Percentiles rank a stretch among this genome's conserved stretches.
Conservation (phyloP, 2,113 vertebrate species). For the Perca flavescens region DNA sequence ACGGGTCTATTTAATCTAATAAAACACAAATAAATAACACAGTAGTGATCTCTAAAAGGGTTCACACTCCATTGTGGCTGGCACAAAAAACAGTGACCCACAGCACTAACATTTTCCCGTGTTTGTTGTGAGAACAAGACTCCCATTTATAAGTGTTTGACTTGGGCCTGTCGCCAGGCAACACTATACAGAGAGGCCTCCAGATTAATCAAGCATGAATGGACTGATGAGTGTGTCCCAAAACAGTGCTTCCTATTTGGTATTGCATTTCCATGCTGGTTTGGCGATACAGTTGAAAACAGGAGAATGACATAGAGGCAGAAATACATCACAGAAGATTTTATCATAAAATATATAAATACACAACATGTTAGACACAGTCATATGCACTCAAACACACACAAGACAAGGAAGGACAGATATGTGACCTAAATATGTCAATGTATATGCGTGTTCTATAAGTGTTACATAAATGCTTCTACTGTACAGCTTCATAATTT, state of each 20-base stretch:
- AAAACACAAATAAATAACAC: neutral
- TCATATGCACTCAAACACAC: neutral
- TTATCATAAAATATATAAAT: neutral
- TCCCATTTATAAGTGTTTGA: slow-evolving; percentile 59
- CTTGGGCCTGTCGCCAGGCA: slow-evolving; percentile 67
- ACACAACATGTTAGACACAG: neutral
- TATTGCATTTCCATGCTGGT: slow-evolving; percentile 41
- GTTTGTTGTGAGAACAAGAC: slow-evolving; percentile 58
- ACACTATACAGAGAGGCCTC: slow-evolving; percentile 55
- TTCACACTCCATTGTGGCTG: slow-evolving; percentile 7
- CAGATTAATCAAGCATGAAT: slow-evolving; percentile 69
- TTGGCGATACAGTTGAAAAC: neutral
- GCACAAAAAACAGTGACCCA: slow-evolving; percentile 36
- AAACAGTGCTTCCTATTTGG: slow-evolving; percentile 58
- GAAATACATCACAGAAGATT: neutral
- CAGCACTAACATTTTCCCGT: slow-evolving; percentile 39
- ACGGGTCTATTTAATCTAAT: slow-evolving; percentile 7
- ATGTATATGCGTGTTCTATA: neutral
- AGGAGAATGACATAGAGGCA: neutral
- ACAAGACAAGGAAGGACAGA: neutral
- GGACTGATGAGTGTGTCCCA: slow-evolving; percentile 59
- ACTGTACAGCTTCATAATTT: neutral
- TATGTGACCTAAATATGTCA: neutral
- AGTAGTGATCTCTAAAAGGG: slow-evolving; percentile 25
- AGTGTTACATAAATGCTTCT: neutral